Base-by-base conservation (phyloP, 2,888 invertebrate species). In the Dione vanillae region DNA sequence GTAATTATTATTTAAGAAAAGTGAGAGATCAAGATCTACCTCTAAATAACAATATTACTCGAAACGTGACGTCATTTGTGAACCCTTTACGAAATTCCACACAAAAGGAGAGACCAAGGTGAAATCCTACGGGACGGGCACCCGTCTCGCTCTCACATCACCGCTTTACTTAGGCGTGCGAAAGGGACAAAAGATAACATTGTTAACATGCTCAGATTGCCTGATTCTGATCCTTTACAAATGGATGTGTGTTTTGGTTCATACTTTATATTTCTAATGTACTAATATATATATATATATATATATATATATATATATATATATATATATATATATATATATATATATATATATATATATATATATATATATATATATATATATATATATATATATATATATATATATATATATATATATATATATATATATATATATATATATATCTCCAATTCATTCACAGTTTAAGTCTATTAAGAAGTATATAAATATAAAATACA, bases 91-190 rank as follows among this genome's bases (percentile, higher is more conserved):
- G 61, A 61, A 35, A 61, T 61, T 61, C 61, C 61, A 27, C n/a
- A 61, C 61, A 61, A 61, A 62, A 58, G 65, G 49, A 65, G 65
- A 65, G 27, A 11, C 65, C 65, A 65, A 69, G 69, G 69, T 65
- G 69, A 69, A 58, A 56, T 69, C 69, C 69, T 40, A 49, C 49
- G 65, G 65, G 56, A 65, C 62, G 37, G 35, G 16, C 27, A 27
- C 40, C 51, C 35, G 49, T 69, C 65, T 19, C 69, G 27, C 14
- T 61, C 16, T 14, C 61, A 61, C 45, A 27, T 0, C 11, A 61
- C 16, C 7, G n/a, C 12, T n/a, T n/a, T 11, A 16, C 0, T 12
- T n/a, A 19, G 41, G 43, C 19, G 58, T 37, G 58, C 11, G 67
- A 67, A 19, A 56, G 67, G 20, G 43, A 45, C 12, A 54, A 37